Percentiles rank a stretch among this genome's conserved stretches.
Conservation (phyloP, 2,888 invertebrate species). For the Pomacea canaliculata region DNA sequence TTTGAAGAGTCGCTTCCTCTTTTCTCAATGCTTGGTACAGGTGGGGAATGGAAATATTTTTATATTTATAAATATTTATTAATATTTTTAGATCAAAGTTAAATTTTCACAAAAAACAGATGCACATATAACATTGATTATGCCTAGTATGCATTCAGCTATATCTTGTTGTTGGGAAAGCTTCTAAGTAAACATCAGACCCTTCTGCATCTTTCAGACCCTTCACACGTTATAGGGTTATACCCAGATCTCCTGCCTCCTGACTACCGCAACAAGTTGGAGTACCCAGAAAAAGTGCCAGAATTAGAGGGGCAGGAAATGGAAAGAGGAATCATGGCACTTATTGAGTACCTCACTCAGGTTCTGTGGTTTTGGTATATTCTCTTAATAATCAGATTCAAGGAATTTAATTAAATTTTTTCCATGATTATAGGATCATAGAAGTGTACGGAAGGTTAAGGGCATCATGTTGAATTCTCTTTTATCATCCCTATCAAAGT, state of each 20-base stretch:
- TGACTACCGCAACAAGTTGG: slow-evolving; percentile 72
- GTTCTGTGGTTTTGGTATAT: slow-evolving; percentile 61
- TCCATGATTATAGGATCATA: too few species aligned
- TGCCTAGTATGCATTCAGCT: too few species aligned
- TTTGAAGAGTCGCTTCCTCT: slow-evolving; percentile 92
- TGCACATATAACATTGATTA: too few species aligned
- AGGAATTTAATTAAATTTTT: too few species aligned
- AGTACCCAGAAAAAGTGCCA: slow-evolving; percentile 74
- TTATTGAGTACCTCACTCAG: slow-evolving; percentile 90
- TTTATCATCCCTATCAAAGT: too few species aligned
- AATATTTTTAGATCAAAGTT: neutral
- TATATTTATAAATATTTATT: neutral
- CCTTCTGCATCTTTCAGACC: slow-evolving; percentile 75
- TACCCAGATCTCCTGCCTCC: slow-evolving; percentile 88
- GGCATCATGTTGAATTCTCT: too few species aligned
- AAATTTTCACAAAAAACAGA: neutral
- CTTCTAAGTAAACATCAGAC: neutral
- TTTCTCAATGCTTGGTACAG: slow-evolving; percentile 87
- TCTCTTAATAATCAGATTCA: too few species aligned
- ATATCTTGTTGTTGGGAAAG: too few species aligned
- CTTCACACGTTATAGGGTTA: slow-evolving; percentile 92
- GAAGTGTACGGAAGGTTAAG: too few species aligned
- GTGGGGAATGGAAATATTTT: slow-evolving; percentile 56
- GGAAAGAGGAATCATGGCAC: slow-evolving; percentile 87
- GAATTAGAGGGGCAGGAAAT: slow-evolving; percentile 85